A percentile compares a stretch with the other conserved stretches of the same genome.
phyloP scores from a whole-genome alignment of 2,113 vertebrate species.

The Syngnathoides biaculeatus region DNA sequence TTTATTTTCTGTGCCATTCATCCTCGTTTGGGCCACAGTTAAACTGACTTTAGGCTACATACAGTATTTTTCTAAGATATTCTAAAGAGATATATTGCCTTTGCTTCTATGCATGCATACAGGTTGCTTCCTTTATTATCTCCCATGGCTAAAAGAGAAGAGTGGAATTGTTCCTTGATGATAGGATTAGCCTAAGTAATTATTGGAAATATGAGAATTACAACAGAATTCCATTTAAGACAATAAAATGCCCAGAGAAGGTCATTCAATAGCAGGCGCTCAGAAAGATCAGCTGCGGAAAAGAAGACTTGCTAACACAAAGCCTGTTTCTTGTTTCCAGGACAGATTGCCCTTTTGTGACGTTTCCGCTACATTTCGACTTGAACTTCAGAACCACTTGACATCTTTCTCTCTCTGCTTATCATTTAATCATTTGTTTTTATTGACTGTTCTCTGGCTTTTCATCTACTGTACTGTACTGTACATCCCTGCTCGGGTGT shows the following conservation, averaged over 20 bases:
- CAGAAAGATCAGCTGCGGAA: conserved; percentile 18
- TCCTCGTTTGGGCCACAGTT: too few relatives aligned
- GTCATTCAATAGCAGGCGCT: conserved; percentile 25
- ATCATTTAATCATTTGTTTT: conserved; percentile 21
- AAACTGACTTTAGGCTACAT: too few relatives aligned
- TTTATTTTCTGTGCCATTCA: too few relatives aligned
- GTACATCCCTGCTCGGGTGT: neutral
- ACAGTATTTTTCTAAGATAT: neutral
- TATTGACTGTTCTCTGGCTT: conserved; percentile 4
- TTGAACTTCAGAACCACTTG: conserved; percentile 1
- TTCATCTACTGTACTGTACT: neutral
- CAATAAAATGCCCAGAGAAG: conserved; percentile 20
- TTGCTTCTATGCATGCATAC: neutral
- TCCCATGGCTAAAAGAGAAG: conserved; percentile 6
- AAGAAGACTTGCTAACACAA: conserved; percentile 14
- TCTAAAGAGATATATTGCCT: neutral
- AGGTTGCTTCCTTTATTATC: neutral
- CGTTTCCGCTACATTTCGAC: conserved; percentile 14
- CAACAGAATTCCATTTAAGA: neutral
- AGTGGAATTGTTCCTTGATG: conserved; percentile 14
- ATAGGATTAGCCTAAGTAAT: conserved; percentile 13
- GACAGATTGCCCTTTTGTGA: conserved; percentile 1
- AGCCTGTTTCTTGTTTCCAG: conserved; percentile 5
- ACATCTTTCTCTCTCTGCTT: conserved; percentile 8
- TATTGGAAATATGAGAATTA: conserved; percentile 17